Evolutionary conservation across 2,113 vertebrate genomes (phyloP), one percentile per base, ranked within the genome.

Genomic region (Delphinapterus leucas): DNA sequence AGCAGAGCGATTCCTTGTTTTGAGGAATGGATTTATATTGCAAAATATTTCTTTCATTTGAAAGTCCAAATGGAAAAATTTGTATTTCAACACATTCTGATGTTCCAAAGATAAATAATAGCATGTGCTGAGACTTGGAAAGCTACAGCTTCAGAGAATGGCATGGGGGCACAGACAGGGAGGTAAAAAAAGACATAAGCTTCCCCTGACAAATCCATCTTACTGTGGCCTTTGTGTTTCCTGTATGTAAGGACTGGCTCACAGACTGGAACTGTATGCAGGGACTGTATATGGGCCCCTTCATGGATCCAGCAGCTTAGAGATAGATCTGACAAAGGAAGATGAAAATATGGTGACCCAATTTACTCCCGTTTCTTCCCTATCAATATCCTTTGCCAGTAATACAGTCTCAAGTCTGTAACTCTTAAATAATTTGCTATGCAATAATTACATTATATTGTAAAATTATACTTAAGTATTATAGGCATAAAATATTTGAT

Each of bases 21-120:
- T 90, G 60, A 79, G 71, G 61, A 53, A 26, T 80, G 55, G 17
- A 53, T 87, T 31, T 70, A 41, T 70, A 18, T 77, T 80, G 21
- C 25, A 82, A 17, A 70, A 26, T 79, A 80, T 76, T 76, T 85
- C 65, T 92, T 92, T 88, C 55, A 31, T 65, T 88, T 94, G 93
- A 76, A 97, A 97, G 80, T 88, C 74, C 80, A 95, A 83, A 81
- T 55, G 81, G 84, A 74, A 67, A 94, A 80, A 85, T 90, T 76
- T 49, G 36, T 88, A 88, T 95, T 93, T 88, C 73, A 31, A 71
- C 38, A 88, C 44, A 28, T 81, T 96, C 44, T 71, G 36, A 38
- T 77, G 38, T 93, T 90, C 63, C 92, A 91, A 71, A 96, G 93
- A 71, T 67, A 93, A 97, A 87, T 80, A 76, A 60, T 68, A 94